phyloP scores from a whole-genome alignment of 2,113 vertebrate genomes.

The Hemibagrus wyckioides region DNA sequence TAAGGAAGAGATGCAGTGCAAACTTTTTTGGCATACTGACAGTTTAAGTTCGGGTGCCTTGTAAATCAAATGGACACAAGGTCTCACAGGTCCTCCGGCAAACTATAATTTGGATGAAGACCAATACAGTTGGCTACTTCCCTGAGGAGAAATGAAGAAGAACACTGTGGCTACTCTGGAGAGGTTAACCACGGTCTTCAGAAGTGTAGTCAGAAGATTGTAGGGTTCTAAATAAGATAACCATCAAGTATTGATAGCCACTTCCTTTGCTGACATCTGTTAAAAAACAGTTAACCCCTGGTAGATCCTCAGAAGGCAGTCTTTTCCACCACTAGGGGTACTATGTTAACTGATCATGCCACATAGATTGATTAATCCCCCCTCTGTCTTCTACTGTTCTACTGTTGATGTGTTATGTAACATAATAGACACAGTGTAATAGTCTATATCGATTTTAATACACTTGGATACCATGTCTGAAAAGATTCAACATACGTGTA shows the following conservation, averaged over 20 bases:
- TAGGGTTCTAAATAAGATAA: background rate
- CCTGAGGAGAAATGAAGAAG: background rate
- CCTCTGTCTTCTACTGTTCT: no score
- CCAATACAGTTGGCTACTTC: background rate
- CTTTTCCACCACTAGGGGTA: background rate
- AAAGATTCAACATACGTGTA: no score
- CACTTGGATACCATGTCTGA: no score
- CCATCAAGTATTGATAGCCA: background rate
- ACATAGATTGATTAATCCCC: background rate
- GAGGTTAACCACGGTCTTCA: background rate
- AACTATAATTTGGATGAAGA: background rate
- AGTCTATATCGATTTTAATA: no score
- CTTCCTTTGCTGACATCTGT: background rate
- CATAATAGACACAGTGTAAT: no score
- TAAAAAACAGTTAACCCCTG: background rate
- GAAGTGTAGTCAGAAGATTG: background rate
- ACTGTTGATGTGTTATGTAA: no score
- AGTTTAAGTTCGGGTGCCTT: background rate
- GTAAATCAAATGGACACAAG: background rate
- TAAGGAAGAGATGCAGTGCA: no score
- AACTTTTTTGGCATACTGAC: background rate
- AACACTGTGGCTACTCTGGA: background rate
- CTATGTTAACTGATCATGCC: background rate
- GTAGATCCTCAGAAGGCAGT: background rate
- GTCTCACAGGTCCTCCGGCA: background rate